Percentiles rank a stretch among this genome's conserved stretches.
Conservation (phyloP, 2,113 vertebrate species). For the Hypocryptadius cinnamomeus region DNA sequence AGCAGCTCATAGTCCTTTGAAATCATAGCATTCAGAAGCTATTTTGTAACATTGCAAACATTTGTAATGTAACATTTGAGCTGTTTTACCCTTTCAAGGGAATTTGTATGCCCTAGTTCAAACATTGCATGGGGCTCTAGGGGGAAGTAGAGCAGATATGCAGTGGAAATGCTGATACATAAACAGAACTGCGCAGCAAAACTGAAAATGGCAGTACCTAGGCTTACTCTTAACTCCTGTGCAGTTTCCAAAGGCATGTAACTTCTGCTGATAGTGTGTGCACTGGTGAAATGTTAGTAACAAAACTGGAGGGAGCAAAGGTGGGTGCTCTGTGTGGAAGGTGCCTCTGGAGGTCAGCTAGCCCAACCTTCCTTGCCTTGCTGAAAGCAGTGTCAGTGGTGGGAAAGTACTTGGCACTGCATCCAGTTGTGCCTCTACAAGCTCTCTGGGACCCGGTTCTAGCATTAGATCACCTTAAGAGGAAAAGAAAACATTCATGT, state of each 20-base stretch:
- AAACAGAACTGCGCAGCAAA: not conserved
- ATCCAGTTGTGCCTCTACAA: not conserved
- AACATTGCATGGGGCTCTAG: accelerated
- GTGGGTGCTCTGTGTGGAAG: not conserved
- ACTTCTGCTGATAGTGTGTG: not conserved
- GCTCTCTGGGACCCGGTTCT: not conserved
- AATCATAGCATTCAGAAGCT: not conserved
- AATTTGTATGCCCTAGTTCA: not conserved
- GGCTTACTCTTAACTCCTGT: not conserved
- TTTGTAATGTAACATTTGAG: too few relatives aligned
- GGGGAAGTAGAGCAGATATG: not conserved
- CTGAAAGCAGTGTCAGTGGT: not conserved
- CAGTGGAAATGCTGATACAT: not conserved
- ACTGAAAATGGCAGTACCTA: not conserved
- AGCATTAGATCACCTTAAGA: not conserved
- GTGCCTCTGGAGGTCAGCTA: not conserved
- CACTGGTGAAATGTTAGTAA: not conserved
- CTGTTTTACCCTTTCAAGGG: not conserved
- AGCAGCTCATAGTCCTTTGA: not conserved
- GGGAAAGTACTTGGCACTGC: not conserved
- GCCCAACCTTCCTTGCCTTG: too few relatives aligned
- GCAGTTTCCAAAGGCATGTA: not conserved
- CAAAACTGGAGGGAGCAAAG: not conserved
- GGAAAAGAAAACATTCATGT: not conserved
- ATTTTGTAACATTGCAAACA: not conserved